Percentiles rank a stretch among this genome's conserved stretches.
phyloP scores from a whole-genome alignment of 1,140 invertebrate species.

The Coptotermes formosanus region DNA sequence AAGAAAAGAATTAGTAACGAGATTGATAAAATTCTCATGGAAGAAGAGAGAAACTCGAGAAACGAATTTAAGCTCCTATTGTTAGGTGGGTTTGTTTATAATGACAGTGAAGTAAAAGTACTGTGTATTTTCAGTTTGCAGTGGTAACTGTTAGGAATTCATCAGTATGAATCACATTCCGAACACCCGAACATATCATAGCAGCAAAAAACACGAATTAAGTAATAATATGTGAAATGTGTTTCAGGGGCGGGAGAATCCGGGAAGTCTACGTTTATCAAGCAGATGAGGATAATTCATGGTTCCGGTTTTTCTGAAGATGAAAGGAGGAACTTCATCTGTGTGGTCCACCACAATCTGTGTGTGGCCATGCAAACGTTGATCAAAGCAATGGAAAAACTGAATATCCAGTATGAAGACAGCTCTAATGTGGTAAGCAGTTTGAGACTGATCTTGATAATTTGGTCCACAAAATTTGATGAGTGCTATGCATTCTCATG shows the following conservation, averaged over 20 bases:
- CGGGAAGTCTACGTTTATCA: slow-evolving; percentile 99
- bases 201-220: too few relatives aligned
- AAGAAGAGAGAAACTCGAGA: neutral
- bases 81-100: neutral
- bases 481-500: too few relatives aligned
- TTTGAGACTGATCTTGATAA: too few relatives aligned
- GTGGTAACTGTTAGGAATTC: too few relatives aligned
- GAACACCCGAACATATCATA: too few relatives aligned
- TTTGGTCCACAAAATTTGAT: too few relatives aligned
- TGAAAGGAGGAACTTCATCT: slow-evolving; percentile 97
- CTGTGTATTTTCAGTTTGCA: too few relatives aligned
- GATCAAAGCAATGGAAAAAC: slow-evolving; percentile 98
- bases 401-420: slow-evolving; percentile 93
- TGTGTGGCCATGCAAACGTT: slow-evolving; percentile 99
- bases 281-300: slow-evolving; percentile 99
- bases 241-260: slow-evolving; percentile 95
- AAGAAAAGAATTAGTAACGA: neutral
- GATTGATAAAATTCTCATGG: neutral
- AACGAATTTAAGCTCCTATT: slow-evolving; percentile 23
- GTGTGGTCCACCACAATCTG: slow-evolving; percentile 99
- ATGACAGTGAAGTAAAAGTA: too few relatives aligned
- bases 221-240: neutral
- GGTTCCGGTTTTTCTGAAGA: slow-evolving; percentile 98
- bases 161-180: too few relatives aligned
- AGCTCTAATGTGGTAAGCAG: slow-evolving; percentile 80